These are phyloP conservation scores for Anodontia alba DNA, from an alignment of 2,888 invertebrate species.

Conservation along the genomic window DNA sequence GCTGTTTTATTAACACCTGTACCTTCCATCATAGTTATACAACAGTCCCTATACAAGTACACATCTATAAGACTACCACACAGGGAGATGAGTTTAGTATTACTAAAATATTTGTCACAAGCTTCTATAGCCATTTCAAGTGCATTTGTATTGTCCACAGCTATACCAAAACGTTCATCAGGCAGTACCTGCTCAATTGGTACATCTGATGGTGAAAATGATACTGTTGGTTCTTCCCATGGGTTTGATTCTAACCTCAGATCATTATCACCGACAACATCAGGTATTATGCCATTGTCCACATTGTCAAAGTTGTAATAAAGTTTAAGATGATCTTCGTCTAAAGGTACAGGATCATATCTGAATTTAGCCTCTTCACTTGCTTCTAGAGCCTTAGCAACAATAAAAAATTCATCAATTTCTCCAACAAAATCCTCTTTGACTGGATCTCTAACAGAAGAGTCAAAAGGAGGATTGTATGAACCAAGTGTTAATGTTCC, in stretches of 20 bases:
- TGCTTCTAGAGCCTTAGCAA: not conserved
- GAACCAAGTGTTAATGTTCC: constrained; percentile 69
- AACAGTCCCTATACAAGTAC: not conserved
- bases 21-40: not conserved
- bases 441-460: constrained; percentile 20
- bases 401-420: constrained; percentile 5
- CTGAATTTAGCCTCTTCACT: not conserved
- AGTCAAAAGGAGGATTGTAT: constrained; percentile 51
- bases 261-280: not conserved
- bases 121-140: not conserved
- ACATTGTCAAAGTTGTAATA: constrained; percentile 5
- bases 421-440: not conserved
- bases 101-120: not conserved
- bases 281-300: not conserved
- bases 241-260: not conserved
- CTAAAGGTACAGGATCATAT: not conserved
- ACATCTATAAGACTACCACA: not conserved
- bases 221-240: not conserved
- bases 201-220: not conserved
- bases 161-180: not conserved
- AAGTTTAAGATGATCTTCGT: not conserved
- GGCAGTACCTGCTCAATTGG: not conserved
- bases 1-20: not conserved
- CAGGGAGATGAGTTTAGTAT: not conserved
- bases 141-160: not conserved